Conservation (phyloP, 2,888 invertebrate genomes). For the Trachelus stipa region DNA sequence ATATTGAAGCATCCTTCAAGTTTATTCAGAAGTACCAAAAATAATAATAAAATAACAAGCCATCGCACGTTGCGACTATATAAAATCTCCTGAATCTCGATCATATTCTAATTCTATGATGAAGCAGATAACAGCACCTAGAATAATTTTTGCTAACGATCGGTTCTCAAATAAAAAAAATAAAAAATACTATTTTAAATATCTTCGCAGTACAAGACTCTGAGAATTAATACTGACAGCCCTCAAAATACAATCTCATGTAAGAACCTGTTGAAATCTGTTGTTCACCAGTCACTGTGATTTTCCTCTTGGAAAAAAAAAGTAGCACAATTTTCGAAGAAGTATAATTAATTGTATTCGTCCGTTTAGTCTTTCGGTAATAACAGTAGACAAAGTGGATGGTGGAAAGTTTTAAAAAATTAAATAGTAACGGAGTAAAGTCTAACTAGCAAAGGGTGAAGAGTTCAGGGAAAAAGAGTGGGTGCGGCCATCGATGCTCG, state of each 20-base stretch:
- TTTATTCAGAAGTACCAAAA: background rate
- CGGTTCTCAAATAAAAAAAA: background rate
- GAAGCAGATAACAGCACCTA: background rate
- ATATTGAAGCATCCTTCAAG: background rate
- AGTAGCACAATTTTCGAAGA: background rate
- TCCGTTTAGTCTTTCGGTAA: background rate
- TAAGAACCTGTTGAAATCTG: background rate
- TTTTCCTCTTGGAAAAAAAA: background rate
- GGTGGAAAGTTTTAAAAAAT: background rate
- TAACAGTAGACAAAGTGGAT: background rate
- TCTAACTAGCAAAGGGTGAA: background rate
- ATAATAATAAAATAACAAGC: background rate
- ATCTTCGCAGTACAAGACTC: background rate
- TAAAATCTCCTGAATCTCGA: background rate
- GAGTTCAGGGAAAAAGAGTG: background rate
- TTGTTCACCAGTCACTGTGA: background rate
- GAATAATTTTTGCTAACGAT: background rate
- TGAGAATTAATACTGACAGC: background rate
- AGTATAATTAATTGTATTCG: background rate
- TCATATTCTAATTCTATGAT: background rate
- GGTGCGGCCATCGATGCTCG: conserved; percentile 14
- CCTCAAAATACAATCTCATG: background rate
- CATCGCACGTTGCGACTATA: background rate
- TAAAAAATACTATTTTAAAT: background rate
- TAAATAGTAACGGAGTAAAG: background rate